phyloP scores from a whole-genome alignment of 2,113 vertebrate genomes.

The Heloderma charlesbogerti region DNA sequence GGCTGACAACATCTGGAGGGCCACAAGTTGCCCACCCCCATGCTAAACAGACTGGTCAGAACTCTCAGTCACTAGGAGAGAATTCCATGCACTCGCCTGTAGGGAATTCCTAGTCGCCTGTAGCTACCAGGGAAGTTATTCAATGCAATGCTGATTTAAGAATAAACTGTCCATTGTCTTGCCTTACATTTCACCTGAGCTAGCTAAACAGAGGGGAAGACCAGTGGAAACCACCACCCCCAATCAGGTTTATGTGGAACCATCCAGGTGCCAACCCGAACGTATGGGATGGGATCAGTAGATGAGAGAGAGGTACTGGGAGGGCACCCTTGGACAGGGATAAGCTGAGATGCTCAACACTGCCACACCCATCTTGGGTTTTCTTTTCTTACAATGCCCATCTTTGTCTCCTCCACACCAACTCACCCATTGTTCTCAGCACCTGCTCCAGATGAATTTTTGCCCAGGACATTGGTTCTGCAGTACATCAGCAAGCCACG shows the following conservation, averaged over 20 bases:
- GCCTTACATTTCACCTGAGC: neutral
- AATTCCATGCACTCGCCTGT: neutral
- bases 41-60: neutral
- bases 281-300: neutral
- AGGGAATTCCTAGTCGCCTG: neutral
- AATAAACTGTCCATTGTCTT: neutral
- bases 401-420: neutral
- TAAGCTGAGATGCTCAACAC: neutral
- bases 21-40: too few species aligned
- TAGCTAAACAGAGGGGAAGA: neutral
- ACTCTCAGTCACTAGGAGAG: neutral
- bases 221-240: too few species aligned
- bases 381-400: neutral
- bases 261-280: neutral
- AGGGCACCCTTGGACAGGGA: neutral
- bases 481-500: conserved; percentile 28
- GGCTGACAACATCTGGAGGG: too few species aligned
- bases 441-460: neutral
- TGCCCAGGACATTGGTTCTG: neutral
- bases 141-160: neutral
- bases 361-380: neutral
- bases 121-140: neutral
- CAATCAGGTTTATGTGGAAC: neutral
- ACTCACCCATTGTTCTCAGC: conserved; percentile 14
- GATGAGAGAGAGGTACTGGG: neutral